These are phyloP conservation scores for Rhinoraja longicauda DNA, from an alignment of 2,797 vertebrate species.

Conservation along the genomic window DNA sequence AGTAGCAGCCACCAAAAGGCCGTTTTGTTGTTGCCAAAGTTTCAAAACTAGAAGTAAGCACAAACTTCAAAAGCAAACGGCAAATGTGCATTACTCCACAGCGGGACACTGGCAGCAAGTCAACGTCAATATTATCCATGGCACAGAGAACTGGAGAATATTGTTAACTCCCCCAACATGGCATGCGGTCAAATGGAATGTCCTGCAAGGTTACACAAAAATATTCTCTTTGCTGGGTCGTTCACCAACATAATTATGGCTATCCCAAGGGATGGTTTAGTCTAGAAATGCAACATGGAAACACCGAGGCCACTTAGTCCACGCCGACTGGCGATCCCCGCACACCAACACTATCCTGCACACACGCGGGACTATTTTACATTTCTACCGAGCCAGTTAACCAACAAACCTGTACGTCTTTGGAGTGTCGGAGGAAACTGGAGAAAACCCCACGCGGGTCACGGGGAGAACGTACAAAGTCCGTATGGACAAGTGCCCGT, in stretches of 20 bases:
- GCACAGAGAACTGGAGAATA: not conserved
- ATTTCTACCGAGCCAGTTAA: no score
- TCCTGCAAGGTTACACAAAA: not conserved
- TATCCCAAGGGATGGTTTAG: not conserved
- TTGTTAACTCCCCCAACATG: not conserved
- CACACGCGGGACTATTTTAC: no score
- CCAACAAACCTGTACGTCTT: no score
- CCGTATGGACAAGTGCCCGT: no score
- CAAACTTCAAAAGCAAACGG: not conserved
- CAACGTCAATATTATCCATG: not conserved
- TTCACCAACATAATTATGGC: not conserved
- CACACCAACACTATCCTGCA: no score
- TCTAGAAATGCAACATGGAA: no score
- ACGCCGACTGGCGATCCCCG: no score
- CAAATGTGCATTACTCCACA: not conserved
- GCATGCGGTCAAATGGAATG: not conserved
- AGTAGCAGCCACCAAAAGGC: not conserved
- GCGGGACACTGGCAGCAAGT: not conserved
- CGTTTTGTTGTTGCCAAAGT: not conserved
- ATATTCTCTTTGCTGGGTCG: not conserved
- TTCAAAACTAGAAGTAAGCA: not conserved
- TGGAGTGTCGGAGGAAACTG: no score
- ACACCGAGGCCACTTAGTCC: no score
- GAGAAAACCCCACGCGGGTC: no score
- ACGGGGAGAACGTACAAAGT: no score